Conservation (phyloP, 2,888 invertebrate species). For the Octodonta nipae region DNA sequence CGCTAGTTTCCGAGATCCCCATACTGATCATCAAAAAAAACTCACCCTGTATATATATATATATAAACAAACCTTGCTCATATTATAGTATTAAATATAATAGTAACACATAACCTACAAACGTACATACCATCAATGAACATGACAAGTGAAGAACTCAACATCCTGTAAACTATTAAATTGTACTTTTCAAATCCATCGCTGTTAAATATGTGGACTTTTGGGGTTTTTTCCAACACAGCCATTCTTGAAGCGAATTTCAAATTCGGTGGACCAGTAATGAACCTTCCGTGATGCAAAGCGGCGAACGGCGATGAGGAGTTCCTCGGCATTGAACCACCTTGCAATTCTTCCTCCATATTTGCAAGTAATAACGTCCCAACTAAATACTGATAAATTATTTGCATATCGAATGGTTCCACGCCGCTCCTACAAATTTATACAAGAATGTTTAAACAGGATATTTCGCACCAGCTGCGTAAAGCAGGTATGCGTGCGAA, state of each 20-base stretch:
- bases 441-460: too few species aligned
- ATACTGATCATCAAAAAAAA: too few species aligned
- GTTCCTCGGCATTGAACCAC: constrained; percentile 49
- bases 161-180: constrained; percentile 70
- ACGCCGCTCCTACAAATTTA: constrained; percentile 64
- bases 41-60: too few species aligned
- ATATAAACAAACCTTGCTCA: too few species aligned
- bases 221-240: constrained; percentile 55
- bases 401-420: constrained; percentile 71
- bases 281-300: constrained; percentile 47
- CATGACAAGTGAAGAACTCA: constrained; percentile 76
- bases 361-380: constrained; percentile 67
- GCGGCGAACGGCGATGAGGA: constrained; percentile 37
- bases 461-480: too few species aligned
- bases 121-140: constrained; percentile 75
- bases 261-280: constrained; percentile 52
- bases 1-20: too few species aligned
- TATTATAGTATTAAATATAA: too few species aligned
- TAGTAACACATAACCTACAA: too few species aligned
- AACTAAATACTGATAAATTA: constrained; percentile 74
- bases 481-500: too few species aligned
- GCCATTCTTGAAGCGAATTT: constrained; percentile 41
- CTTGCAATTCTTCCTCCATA: constrained; percentile 56
- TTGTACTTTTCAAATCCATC: constrained; percentile 48
- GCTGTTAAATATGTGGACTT: constrained; percentile 53